Evolutionary conservation across 2,888 invertebrate genomes (phyloP), one percentile per base, ranked within the genome.

Genomic region (Encarsia formosa): DNA sequence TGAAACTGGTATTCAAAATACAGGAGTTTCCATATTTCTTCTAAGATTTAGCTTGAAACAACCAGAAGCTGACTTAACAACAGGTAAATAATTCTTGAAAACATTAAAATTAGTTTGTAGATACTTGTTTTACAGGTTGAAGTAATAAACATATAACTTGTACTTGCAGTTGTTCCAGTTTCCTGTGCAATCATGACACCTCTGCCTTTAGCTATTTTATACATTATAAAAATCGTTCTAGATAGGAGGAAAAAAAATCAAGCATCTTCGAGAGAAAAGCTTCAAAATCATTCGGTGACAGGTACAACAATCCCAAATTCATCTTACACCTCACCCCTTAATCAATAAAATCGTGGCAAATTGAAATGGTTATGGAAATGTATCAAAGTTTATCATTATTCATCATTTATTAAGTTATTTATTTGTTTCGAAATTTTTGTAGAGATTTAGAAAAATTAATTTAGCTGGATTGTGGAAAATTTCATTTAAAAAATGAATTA

Each of bases 131-230:
- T 8, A 26, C n/a, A n/a, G n/a, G n/a, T n/a, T n/a, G n/a, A n/a
- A n/a, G n/a, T n/a, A n/a, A n/a, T 40, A 22, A 39, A 49, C 34
- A 6, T 1, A 37, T 37, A 32, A 11, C 13, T n/a, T 44, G 48
- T 24, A 38, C 62, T 79, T 77, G 52, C 78, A 84, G 91, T 94
- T 63, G 82, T 91, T 53, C 95, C 96, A 3, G 93, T 96, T 0
- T 83, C 91, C 3, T 87, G 91, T 18, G 94, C 95, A 16, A 85
- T 93, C 39, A 92, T 96, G 90, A 96, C 96, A 1, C 96, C 96
- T 0, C 69, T 94, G 20, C 95, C 96, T 0, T 79, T 95, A 65
- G 75, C 83, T 13, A 68, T 78, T 32, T 74, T 84, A 13, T 70
- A 67, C 49, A 34, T 68, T 3, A 57, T 66, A 31, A 67, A 67